Conservation (phyloP, 1,140 invertebrate species). For the Halesus radiatus region DNA sequence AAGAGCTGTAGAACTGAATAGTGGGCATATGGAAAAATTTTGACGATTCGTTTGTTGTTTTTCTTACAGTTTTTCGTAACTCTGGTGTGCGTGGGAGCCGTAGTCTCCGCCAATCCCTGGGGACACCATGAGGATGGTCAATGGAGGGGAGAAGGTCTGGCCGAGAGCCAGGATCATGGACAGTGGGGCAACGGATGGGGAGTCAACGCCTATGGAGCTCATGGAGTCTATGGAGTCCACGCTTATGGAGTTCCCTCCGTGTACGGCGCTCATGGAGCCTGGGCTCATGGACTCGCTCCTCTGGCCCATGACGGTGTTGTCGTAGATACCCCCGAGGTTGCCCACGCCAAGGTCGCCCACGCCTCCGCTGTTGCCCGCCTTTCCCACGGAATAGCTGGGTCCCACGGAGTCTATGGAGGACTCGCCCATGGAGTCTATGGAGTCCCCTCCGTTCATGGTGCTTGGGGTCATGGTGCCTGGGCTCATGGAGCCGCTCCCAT, state of each 20-base stretch:
- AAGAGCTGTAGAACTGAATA: too few species aligned
- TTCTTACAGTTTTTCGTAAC: conserved; percentile 36
- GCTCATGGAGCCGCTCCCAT: conserved; percentile 60
- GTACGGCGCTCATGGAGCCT: conserved; percentile 52
- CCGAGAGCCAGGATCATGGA: too few species aligned
- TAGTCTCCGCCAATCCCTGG: too few species aligned
- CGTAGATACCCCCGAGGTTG: conserved; percentile 69
- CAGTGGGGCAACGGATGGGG: not conserved
- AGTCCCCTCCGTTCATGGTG: conserved; percentile 40
- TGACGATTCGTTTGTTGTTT: too few species aligned
- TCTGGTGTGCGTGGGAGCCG: too few species aligned
- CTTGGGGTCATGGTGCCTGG: conserved; percentile 58
- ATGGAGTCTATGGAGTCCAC: conserved; percentile 47
- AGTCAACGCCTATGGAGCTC: conserved; percentile 47
- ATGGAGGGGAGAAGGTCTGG: too few species aligned
- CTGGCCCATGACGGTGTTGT: conserved; percentile 57
- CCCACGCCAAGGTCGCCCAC: conserved; percentile 67
- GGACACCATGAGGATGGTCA: too few species aligned
- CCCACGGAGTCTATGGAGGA: not conserved
- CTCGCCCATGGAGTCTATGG: conserved; percentile 36
- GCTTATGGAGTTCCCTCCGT: conserved; percentile 42
- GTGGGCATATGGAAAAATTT: too few species aligned
- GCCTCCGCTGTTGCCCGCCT: conserved; percentile 62
- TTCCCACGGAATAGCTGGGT: conserved; percentile 21
- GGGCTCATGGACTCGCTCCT: conserved; percentile 61